Conservation (phyloP, 2,888 invertebrate species). For the Pyrochroa serraticornis region DNA sequence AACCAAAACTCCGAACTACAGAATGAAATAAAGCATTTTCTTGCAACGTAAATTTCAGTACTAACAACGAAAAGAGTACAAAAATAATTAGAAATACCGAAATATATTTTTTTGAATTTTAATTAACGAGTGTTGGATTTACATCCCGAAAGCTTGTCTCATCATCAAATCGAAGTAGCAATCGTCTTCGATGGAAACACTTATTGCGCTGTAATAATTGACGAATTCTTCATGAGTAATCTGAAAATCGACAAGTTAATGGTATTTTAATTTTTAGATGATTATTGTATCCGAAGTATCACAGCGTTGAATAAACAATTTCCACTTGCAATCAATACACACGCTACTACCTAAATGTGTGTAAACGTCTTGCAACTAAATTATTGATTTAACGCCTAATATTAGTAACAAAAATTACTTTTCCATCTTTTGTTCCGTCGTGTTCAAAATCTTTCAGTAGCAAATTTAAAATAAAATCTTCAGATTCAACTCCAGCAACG, state of each 20-base stretch:
- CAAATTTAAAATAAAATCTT: conserved; percentile 76
- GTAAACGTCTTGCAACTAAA: too few species aligned
- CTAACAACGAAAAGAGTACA: too few species aligned
- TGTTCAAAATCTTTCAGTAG: conserved; percentile 87
- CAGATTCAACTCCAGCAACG: conserved; percentile 85
- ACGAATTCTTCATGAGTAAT: conserved; percentile 91
- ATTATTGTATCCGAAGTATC: too few species aligned
- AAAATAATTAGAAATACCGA: too few species aligned
- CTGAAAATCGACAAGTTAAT: conserved; percentile 59
- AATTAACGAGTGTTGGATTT: conserved; percentile 50
- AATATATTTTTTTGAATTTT: too few species aligned
- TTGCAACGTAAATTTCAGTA: too few species aligned
- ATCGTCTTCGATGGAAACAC: conserved; percentile 93
- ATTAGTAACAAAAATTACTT: conserved; percentile 60
- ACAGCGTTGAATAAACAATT: too few species aligned
- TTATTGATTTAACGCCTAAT: too few species aligned
- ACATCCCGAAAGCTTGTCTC: conserved; percentile 88
- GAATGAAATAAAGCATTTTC: too few species aligned
- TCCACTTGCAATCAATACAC: too few species aligned
- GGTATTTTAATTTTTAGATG: neutral
- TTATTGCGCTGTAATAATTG: conserved; percentile 92
- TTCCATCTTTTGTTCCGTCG: conserved; percentile 74
- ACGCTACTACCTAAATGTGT: neutral
- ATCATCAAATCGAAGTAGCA: conserved; percentile 95
- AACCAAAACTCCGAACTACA: too few species aligned